Evolutionary conservation across 2,113 vertebrate species (phyloP), one percentile per base, ranked within the genome.

Genomic region (Chitala chitala): DNA sequence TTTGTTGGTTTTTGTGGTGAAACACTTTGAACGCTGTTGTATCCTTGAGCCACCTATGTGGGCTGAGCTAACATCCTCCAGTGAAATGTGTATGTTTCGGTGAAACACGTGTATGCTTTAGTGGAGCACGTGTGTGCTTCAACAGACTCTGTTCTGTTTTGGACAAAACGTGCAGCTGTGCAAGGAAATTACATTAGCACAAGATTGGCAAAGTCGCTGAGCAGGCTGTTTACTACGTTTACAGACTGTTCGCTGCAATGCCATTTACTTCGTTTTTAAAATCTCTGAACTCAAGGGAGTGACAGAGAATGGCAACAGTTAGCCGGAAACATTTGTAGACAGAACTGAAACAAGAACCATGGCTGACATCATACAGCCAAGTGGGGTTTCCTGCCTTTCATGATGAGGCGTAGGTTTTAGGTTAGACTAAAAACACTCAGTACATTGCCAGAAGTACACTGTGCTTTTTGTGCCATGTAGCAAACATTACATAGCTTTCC

Each of bases 261-360:
- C 33, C 29, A n/a, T n/a, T n/a, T n/a, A n/a, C n/a, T n/a, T n/a
- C n/a, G n/a, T n/a, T n/a, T n/a, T n/a, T n/a, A 33, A 40, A 38
- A 55, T 42, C n/a, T 56, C 31, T 38, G 31, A 44, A 10, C 26
- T n/a, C 10, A 40, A 29, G 33, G 22, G 15, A n/a, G 33, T 36
- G 20, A 71, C 4, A 1, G 53, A 10, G 44, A 46, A 48, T n/a
- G 13, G n/a, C 51, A 36, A n/a, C 6, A n/a, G 3, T 29, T 17
- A 51, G 46, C 68, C 68, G 48, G 68, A 73, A 73, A 31, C 20
- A 13, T 5, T 53, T 63, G 31, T 73, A 73, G 64, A 61, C 72
- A 73, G 72, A 73, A 73, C 26, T 51, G 20, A 73, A 73, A 64
- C 58, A 33, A 51, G 42, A 61, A 58, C 42, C 58, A 53, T 31